Conservation (phyloP, 92 coral and sea anemone genomes). For the Epizoanthus illoricatus region DNA sequence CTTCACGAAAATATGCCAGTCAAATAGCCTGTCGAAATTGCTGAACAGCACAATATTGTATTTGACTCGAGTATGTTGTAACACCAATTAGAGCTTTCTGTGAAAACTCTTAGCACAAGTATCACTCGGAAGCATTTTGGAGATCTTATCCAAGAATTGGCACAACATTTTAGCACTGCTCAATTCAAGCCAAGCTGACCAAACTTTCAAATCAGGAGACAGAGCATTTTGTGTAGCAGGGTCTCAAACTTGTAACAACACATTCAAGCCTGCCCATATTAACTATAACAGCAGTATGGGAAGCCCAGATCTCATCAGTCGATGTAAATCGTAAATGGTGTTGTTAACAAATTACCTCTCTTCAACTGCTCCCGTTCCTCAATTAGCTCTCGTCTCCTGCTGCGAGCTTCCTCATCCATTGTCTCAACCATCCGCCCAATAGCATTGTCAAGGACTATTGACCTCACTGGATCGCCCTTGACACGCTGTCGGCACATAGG, state of each 20-base stretch:
- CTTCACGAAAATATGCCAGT: conserved; percentile 9
- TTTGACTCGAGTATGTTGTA: conserved; percentile 22
- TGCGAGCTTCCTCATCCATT: conserved; percentile 89
- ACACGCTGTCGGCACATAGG: conserved; percentile 89
- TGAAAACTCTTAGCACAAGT: conserved; percentile 28
- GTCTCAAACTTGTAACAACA: conserved; percentile 40
- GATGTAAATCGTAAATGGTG: conserved; percentile 44
- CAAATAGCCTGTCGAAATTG: neutral
- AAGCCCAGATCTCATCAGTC: conserved; percentile 44
- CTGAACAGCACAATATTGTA: conserved; percentile 9
- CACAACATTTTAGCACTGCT: neutral
- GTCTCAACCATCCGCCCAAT: conserved; percentile 92
- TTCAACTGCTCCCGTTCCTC: conserved; percentile 88
- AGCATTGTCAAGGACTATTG: conserved; percentile 96
- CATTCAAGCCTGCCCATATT: conserved; percentile 40
- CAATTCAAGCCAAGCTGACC: conserved; percentile 10
- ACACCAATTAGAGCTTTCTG: conserved; percentile 25
- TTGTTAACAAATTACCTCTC: conserved; percentile 79
- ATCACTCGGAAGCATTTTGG: conserved; percentile 12
- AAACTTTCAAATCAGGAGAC: conserved; percentile 37
- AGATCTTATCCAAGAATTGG: conserved; percentile 14
- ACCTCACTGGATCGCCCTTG: conserved; percentile 78
- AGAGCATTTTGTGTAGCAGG: conserved; percentile 29
- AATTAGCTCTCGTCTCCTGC: conserved; percentile 66
- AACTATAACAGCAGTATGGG: conserved; percentile 40